Base-by-base conservation (phyloP, 2,888 invertebrate species). In the Cataglyphis rosenhaueri region DNA sequence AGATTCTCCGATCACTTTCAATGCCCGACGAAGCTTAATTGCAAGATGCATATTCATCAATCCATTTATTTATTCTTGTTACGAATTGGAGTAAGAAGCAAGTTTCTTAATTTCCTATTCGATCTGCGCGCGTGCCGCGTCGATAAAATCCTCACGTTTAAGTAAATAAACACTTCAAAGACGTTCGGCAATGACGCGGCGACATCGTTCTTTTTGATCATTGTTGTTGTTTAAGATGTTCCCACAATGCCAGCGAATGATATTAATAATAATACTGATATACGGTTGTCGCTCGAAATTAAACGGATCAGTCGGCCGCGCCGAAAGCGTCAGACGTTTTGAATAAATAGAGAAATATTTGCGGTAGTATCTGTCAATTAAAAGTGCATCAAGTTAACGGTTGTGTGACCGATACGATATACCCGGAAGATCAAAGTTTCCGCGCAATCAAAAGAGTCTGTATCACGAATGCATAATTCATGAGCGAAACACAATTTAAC, bases 401-500 rank as follows among this genome's bases (percentile, higher is more conserved):
- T 76, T 29, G 61, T 83, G 83, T 73, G 78, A 85, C 84, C 85
- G 81, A 86, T 84, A 81, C 83, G 81, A 70, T 82, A 65, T 71
- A 83, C 52, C 65, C 48, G 52, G 73, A 75, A 85, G 87, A 88
- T 88, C 85, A 86, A 88, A 88, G 85, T 86, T 88, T 57, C 70
- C 82, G 86, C 81, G 86, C 87, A 85, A 90, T 91, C 88, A 81
- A 86, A 74, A 10, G 64, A 62, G 70, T 71, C 44, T 9, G 32
- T 61, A 29, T 76, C 71, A 41, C 76, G 61, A 61, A 89, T 92
- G 87, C 88, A 91, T 92, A 89, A 92, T 92, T 89, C 90, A 92
- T 91, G 87, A 90, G 83, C 81, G 85, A 90, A 87, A 88, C 84
- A 87, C 89, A 89, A 92, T 92, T 92, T 91, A 91, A 92, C 92